Percentiles rank a stretch among this genome's conserved stretches.
These are phyloP conservation scores for Phania funesta DNA, from an alignment of 2,888 invertebrate genomes.

Conservation along the genomic window DNA sequence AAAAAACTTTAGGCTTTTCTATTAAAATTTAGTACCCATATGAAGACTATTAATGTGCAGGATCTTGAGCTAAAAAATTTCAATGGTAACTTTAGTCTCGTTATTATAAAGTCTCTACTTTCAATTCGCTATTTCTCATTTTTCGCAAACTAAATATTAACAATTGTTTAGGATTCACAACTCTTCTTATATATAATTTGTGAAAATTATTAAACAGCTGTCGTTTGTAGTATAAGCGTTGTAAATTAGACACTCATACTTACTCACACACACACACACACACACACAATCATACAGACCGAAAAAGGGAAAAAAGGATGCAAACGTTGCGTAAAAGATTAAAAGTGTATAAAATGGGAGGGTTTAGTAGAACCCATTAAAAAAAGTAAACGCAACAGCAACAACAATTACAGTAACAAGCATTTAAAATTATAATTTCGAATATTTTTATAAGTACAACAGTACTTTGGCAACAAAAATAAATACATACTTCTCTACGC, in stretches of 20 bases:
- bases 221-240: constrained; percentile 26
- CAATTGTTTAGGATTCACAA: constrained; percentile 8
- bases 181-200: background rate
- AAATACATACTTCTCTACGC: constrained; percentile 5
- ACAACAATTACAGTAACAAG: constrained; percentile 14
- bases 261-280: background rate
- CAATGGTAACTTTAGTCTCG: background rate
- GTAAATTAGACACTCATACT: no score
- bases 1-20: no score
- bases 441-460: constrained; percentile 42
- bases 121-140: background rate
- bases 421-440: constrained; percentile 54
- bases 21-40: no score
- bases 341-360: constrained; percentile 62
- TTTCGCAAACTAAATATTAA: background rate
- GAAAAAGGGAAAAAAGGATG: constrained; percentile 49
- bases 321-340: constrained; percentile 62
- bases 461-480: constrained; percentile 37
- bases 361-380: constrained; percentile 59
- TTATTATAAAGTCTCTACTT: background rate
- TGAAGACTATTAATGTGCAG: no score
- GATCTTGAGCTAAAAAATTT: no score
- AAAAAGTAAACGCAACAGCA: constrained; percentile 37
- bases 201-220: constrained; percentile 36
- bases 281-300: background rate